A percentile compares a stretch with the other conserved stretches of the same genome.
These are phyloP conservation scores for Cryptoleucopteryx plumbea DNA, from an alignment of 2,113 vertebrate species.

Conservation along the genomic window DNA sequence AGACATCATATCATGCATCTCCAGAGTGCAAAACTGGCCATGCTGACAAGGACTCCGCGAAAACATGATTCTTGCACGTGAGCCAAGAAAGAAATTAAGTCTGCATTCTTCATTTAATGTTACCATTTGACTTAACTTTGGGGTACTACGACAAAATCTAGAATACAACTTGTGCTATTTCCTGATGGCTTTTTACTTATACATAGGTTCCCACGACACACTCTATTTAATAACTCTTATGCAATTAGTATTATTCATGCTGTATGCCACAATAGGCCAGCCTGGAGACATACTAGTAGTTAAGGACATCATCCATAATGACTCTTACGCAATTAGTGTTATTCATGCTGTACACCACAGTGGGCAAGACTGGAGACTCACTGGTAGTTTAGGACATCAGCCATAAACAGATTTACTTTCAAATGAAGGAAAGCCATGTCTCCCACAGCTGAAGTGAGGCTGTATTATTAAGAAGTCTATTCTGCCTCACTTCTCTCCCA, in stretches of 20 bases:
- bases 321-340: background rate
- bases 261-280: background rate
- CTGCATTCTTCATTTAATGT: background rate
- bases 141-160: background rate
- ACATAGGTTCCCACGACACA: background rate
- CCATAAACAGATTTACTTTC: constrained; percentile 22
- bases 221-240: background rate
- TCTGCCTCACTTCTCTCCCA: constrained; percentile 5
- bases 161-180: background rate
- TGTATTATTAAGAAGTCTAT: constrained; percentile 23
- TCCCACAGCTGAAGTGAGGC: constrained; percentile 1
- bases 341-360: background rate
- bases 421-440: constrained; percentile 1
- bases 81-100: background rate
- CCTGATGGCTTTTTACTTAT: background rate
- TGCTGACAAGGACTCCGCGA: background rate
- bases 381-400: background rate
- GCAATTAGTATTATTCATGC: background rate
- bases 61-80: background rate
- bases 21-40: background rate
- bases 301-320: background rate
- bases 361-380: background rate
- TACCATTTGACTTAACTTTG: background rate
- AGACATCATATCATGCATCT: background rate
- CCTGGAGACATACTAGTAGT: background rate